Evolutionary conservation across 2,888 invertebrate genomes (phyloP).

Genomic region (Barypeithes pellucidus): DNA sequence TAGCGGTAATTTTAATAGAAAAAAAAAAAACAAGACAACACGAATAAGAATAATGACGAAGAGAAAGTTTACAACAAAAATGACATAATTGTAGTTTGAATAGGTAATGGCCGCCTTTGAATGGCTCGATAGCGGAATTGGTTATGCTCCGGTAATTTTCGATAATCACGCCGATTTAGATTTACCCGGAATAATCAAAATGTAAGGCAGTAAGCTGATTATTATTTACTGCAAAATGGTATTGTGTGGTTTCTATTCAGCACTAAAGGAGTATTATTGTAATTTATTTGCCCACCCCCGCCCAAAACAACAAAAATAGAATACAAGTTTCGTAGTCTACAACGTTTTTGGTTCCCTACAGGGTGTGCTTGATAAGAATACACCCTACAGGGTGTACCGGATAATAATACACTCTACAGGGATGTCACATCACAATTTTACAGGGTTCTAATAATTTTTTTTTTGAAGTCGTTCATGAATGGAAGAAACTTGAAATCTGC

Average conservation of each 20-base stretch:
- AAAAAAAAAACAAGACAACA: constrained; percentile 23
- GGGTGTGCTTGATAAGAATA: too few species aligned
- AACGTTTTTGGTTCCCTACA: too few species aligned
- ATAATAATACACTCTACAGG: too few species aligned
- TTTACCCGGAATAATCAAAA: constrained; percentile 3
- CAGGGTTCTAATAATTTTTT: too few species aligned
- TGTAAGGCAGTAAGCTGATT: constrained; percentile 20
- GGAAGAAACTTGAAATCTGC: too few species aligned
- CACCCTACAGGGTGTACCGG: too few species aligned
- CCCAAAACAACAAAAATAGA: too few species aligned
- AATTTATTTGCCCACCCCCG: constrained; percentile 25
- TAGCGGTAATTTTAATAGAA: constrained; percentile 37
- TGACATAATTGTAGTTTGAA: constrained; percentile 43
- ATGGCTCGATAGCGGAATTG: constrained; percentile 24
- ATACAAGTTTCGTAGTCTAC: too few species aligned
- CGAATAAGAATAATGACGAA: constrained; percentile 31
- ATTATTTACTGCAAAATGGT: neutral
- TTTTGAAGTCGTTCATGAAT: too few species aligned
- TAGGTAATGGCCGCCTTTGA: constrained; percentile 37
- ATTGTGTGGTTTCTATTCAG: neutral
- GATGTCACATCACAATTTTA: too few species aligned
- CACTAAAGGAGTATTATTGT: neutral
- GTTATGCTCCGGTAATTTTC: constrained; percentile 19
- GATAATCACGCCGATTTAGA: constrained; percentile 20
- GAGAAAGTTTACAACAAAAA: constrained; percentile 48